These are phyloP conservation scores for Centropristis striata DNA, from an alignment of 2,113 vertebrate species.

Conservation along the genomic window DNA sequence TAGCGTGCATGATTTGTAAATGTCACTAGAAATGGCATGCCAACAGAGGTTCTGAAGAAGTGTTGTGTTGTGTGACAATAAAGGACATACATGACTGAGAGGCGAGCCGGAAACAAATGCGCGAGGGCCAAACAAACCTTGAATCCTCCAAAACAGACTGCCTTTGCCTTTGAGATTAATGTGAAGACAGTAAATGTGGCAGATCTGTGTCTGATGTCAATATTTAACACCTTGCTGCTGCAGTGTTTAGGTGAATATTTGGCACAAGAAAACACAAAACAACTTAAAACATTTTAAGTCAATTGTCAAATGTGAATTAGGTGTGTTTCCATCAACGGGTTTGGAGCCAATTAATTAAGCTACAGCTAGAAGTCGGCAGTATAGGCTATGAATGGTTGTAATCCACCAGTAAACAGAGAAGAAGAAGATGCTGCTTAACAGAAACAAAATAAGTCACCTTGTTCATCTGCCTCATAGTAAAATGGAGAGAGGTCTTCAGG, in stretches of 20 bases:
- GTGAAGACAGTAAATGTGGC: constrained; percentile 7
- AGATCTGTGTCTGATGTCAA: constrained; percentile 11
- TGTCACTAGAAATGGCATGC: constrained; percentile 68
- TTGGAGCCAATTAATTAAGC: too few species aligned
- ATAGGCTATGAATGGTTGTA: too few species aligned
- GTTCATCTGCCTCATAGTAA: too few species aligned
- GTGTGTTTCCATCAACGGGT: too few species aligned
- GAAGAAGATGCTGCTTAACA: too few species aligned
- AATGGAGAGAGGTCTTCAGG: too few species aligned
- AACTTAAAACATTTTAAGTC: too few species aligned
- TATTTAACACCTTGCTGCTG: background rate
- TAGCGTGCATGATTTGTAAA: constrained; percentile 67
- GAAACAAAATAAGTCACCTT: too few species aligned
- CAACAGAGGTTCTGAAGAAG: constrained; percentile 43
- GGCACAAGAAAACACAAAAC: background rate
- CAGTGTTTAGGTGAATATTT: background rate
- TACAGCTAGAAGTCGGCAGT: too few species aligned
- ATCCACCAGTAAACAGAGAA: too few species aligned
- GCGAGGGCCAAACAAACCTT: constrained; percentile 69
- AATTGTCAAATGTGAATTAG: too few species aligned
- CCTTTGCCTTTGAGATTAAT: constrained; percentile 18
- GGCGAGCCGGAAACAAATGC: constrained; percentile 56
- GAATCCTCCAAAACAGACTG: constrained; percentile 30
- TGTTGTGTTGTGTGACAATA: constrained; percentile 71
- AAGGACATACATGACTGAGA: constrained; percentile 52